Base-by-base conservation (phyloP, 2,797 vertebrate genomes). In the Euphonia xanthogaster region DNA sequence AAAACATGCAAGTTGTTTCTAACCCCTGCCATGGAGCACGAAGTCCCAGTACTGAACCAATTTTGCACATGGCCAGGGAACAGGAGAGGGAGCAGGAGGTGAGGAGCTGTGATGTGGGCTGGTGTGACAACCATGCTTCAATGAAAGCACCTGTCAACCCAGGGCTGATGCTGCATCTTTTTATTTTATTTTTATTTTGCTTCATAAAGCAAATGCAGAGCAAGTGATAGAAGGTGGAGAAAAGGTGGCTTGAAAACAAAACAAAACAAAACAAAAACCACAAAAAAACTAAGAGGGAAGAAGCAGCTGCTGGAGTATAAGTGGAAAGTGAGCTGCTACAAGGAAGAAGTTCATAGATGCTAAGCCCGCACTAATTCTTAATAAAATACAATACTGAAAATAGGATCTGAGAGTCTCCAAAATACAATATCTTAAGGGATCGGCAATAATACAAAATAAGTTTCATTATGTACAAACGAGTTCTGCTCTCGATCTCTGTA, bases 391-490 rank as follows among this genome's bases (percentile, higher is more conserved):
- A 98, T 98, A 98, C 94, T 96, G 97, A 97, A 97, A 97, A 97
- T 97, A 97, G 96, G 96, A 97, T 97, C 88, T 61, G 77, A 96
- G 96, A 97, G 97, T 97, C 95, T 98, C 97, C 97, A 98, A 98
- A 98, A 98, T 98, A 98, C 98, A 98, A 97, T 98, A 98, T 98
- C 96, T 98, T 98, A 98, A 97, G 97, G 97, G 95, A 87, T 82
- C 18, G 35, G 96, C 96, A 98, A 98, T 98, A 98, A 98, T 98
- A 98, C 98, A 98, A 98, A 98, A 98, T 97, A 98, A 98, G 98
- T 97, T 97, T 98, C 98, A 98, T 97, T 98, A 98, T 98, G 98
- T 98, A 98, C 98, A 98, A 98, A 98, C 97, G 97, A 97, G 97
- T 98, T 98, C 97, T 98, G 98, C 96, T 98, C 95, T 98, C 97